Conservation (phyloP, 2,113 vertebrate species). For the human region DNA sequence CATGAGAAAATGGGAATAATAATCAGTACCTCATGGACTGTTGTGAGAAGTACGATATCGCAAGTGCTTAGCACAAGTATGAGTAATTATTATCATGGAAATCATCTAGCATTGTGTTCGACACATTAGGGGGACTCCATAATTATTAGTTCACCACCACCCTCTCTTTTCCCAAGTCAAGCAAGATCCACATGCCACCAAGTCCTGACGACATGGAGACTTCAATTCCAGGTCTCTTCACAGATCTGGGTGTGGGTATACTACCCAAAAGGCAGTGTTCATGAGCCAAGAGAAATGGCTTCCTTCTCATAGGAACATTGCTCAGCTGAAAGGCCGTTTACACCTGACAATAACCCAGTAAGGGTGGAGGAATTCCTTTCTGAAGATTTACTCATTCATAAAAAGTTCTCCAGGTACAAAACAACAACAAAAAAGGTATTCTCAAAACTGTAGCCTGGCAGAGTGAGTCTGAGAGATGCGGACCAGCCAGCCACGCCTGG, state of each 20-base stretch:
- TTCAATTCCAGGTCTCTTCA: neutral
- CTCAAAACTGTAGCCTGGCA: neutral
- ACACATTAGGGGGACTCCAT: neutral
- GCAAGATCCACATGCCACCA: neutral
- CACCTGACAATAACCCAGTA: neutral
- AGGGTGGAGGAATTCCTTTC: neutral
- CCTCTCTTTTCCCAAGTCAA: neutral
- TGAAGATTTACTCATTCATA: conserved; percentile 9
- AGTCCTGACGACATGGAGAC: neutral
- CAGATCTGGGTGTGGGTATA: neutral
- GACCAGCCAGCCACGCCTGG: neutral
- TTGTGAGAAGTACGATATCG: neutral
- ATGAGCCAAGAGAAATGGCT: neutral
- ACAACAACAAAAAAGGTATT: neutral
- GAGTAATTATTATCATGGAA: neutral
- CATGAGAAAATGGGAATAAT: neutral
- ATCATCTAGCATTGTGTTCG: neutral
- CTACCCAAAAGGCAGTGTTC: neutral
- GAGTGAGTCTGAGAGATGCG: neutral
- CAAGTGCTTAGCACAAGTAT: neutral
- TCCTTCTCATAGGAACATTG: neutral
- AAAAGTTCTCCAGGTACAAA: conserved; percentile 36
- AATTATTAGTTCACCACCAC: neutral
- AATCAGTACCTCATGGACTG: neutral
- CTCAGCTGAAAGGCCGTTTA: neutral